phyloP scores from a whole-genome alignment of 2,797 vertebrate species.

The Uromys caudimaculatus region DNA sequence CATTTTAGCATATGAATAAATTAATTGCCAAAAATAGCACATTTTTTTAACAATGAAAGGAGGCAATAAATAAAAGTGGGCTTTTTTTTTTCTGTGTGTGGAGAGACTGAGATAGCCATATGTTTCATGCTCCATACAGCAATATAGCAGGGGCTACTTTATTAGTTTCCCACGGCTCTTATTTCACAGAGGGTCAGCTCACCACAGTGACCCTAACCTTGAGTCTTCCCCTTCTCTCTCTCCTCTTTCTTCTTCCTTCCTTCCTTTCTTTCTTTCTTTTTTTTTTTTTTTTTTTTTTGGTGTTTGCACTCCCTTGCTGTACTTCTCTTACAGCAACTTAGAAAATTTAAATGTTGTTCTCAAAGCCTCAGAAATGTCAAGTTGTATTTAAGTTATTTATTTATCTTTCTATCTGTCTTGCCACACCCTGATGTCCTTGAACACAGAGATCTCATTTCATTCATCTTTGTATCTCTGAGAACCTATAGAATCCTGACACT shows the following conservation, averaged over 20 bases:
- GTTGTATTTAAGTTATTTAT: slow-evolving; percentile 7
- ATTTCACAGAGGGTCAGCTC: not conserved
- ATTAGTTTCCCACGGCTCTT: not conserved
- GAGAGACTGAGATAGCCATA: not conserved
- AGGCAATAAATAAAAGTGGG: not conserved
- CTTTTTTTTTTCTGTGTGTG: not conserved
- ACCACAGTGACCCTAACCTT: not conserved
- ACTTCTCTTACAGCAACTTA: not conserved
- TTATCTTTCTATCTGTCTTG: not conserved
- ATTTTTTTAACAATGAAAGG: not conserved
- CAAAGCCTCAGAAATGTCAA: not conserved
- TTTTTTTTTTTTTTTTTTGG: too few species aligned
- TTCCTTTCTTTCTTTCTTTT: not conserved
- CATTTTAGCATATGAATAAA: not conserved
- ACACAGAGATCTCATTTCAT: slow-evolving; percentile 41
- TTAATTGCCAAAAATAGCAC: not conserved
- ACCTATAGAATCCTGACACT: slow-evolving; percentile 49
- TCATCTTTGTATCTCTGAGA: slow-evolving; percentile 45
- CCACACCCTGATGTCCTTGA: not conserved
- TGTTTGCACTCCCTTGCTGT: not conserved
- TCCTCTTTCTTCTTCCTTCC: not conserved
- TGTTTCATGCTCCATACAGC: not conserved
- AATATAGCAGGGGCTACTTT: not conserved
- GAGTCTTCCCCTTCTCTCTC: too few species aligned
- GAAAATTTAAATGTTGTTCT: not conserved